Evolutionary conservation across 2,888 invertebrate species (phyloP), one percentile per base, ranked within the genome.

Genomic region (Stegophylla sp.): DNA sequence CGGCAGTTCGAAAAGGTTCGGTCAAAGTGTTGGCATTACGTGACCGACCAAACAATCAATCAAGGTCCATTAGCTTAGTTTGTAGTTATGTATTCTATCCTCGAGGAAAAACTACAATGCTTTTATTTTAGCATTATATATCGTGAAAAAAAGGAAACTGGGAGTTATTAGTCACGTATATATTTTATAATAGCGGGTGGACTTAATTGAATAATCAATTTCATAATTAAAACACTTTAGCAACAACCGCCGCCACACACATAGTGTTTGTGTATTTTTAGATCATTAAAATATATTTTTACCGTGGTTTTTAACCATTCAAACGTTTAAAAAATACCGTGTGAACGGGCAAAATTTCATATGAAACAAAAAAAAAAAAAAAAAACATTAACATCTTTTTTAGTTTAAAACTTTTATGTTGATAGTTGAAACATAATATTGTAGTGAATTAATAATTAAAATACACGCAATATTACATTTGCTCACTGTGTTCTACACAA

Each of bases 201-300:
- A 76, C 41, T 76, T 76, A 76, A 76, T 76, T 76, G 64, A 66
- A 76, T 76, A 76, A 64, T 76, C 26, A 76, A 76, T 76, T 76
- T n/a, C 53, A 76, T 66, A 66, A 76, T 66, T 76, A 76, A 76
- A 76, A 66, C 75, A 64, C 53, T 76, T 26, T 76, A 12, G 43
- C 41, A 53, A 13, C 34, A 41, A 73, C 43, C 53, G n/a, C n/a
- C n/a, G n/a, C n/a, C n/a, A n/a, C n/a, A 43, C 43, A 26, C 17
- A 26, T 13, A 0, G 17, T 76, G 53, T 75, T 13, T 0, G 17
- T 76, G 53, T 75, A 66, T 76, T 63, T 66, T 75, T 17, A 41
- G 13, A 5, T 4, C 17, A 64, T 75, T 75, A 41, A 51, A 75
- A 51, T 51, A 51, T 51, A 64, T 41, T 15, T 61, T 61, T 61